Conservation (phyloP, 2,888 invertebrate species). For the Rotaria macrura region DNA sequence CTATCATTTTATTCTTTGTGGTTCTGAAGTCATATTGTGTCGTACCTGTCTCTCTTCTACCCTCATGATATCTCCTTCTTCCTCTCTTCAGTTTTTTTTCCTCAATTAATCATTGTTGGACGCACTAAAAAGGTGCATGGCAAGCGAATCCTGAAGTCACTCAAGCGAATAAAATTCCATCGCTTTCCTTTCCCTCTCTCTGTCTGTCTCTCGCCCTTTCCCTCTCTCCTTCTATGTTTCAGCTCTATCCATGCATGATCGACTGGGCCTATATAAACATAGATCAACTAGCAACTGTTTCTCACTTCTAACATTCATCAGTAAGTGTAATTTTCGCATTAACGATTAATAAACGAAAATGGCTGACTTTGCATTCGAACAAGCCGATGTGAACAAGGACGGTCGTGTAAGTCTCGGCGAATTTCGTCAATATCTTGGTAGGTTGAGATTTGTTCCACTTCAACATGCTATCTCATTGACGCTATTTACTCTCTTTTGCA, state of each 20-base stretch:
- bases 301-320: not conserved
- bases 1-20: not conserved
- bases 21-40: not conserved
- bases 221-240: not conserved
- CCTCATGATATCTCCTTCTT: not conserved
- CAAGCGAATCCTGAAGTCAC: not conserved
- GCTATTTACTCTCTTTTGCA: not conserved
- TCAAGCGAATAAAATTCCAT: not conserved
- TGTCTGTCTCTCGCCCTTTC: no score
- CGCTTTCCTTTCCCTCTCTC: not conserved
- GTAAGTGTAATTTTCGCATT: not conserved
- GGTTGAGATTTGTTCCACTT: no score
- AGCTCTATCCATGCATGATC: not conserved
- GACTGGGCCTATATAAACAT: not conserved
- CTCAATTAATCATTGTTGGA: not conserved
- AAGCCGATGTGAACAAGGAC: not conserved
- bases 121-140: not conserved
- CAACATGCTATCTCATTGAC: not conserved
- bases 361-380: not conserved
- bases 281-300: not conserved
- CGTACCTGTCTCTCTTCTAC: no score
- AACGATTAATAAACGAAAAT: not conserved
- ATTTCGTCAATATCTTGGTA: not conserved
- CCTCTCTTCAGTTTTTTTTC: not conserved
- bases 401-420: not conserved